Base-by-base conservation (phyloP, 1,140 invertebrate species). In the Nomia melanderi region DNA sequence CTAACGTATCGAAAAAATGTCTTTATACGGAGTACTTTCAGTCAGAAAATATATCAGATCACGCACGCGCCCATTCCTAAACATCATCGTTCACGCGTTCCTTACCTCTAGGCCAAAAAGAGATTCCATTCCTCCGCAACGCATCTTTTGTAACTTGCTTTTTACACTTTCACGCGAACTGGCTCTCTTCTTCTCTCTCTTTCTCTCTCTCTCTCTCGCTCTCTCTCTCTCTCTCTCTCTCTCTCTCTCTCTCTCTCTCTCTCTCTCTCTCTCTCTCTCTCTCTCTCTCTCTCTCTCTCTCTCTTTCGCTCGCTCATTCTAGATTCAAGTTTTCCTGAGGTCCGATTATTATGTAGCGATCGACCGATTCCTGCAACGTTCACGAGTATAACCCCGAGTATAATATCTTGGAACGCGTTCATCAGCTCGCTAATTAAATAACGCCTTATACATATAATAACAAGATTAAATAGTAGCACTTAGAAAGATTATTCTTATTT, bases 401-500 rank as follows among this genome's bases (percentile, higher is more conserved):
- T 57, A 62, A 39, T 59, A 78, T 84, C 50, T 75, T 72, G 71
- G 77, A 86, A 85, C 84, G 80, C 84, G 80, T 5, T 31, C 86
- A 76, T 82, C 82, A 73, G 27, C 79, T 84, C 79, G 67, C 80
- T 76, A 78, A 88, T 83, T 86, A 87, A 89, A 87, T 92, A 92
- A 92, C 88, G 83, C 83, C 92, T 92, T 92, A 92, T 92, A 88
- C 91, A 92, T 92, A 92, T 92, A 92, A 92, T 91, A 92, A 92
- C 91, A 92, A 92, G 88, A 88, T 91, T 89, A 90, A 92, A 90
- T 87, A 84, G 89, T 89, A 91, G 87, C 88, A 87, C 86, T 92
- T 89, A 88, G 89, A 91, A 91, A 92, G 85, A 88, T 88, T 82
- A 86, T 88, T 88, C 79, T 89, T 90, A 91, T 90, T 91, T 92